Percentiles rank a stretch among this genome's conserved stretches.
Evolutionary conservation across 2,113 vertebrate species (phyloP).

Genomic region (Meleagris gallopavo): DNA sequence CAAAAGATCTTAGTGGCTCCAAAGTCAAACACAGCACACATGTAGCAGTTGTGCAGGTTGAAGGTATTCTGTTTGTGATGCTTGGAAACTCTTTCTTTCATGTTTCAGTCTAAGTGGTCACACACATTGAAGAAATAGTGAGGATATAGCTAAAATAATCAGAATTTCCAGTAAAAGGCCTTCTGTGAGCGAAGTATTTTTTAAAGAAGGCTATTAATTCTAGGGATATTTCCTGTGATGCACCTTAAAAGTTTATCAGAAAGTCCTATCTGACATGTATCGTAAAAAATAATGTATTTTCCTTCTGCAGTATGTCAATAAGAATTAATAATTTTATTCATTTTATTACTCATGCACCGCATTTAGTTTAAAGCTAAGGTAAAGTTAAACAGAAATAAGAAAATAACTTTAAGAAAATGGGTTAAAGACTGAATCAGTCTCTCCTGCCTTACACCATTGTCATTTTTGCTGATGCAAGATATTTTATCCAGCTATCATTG

Average conservation of each 20-base stretch:
- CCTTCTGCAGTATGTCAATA: not conserved
- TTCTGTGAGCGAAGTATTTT: not conserved
- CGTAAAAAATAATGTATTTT: not conserved
- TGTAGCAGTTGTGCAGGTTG: not conserved
- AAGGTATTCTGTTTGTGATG: not conserved
- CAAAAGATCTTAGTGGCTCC: not conserved
- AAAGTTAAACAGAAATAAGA: constrained; percentile 18
- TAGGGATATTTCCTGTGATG: not conserved
- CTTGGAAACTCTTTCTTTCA: not conserved
- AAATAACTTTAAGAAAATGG: constrained; percentile 27
- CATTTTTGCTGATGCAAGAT: constrained; percentile 70
- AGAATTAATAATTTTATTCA: not conserved
- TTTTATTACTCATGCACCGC: not conserved
- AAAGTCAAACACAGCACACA: not conserved
- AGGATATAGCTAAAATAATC: not conserved
- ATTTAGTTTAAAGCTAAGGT: constrained; percentile 20
- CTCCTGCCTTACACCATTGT: constrained; percentile 35
- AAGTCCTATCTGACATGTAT: not conserved
- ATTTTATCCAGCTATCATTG: constrained; percentile 53
- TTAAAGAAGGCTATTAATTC: not conserved
- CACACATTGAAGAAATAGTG: not conserved
- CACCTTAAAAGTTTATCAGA: not conserved
- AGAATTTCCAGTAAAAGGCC: not conserved
- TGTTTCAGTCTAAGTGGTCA: not conserved
- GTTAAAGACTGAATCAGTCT: constrained; percentile 29